Conservation (phyloP, 2,888 invertebrate genomes). For the Chrysina gloriosa region DNA sequence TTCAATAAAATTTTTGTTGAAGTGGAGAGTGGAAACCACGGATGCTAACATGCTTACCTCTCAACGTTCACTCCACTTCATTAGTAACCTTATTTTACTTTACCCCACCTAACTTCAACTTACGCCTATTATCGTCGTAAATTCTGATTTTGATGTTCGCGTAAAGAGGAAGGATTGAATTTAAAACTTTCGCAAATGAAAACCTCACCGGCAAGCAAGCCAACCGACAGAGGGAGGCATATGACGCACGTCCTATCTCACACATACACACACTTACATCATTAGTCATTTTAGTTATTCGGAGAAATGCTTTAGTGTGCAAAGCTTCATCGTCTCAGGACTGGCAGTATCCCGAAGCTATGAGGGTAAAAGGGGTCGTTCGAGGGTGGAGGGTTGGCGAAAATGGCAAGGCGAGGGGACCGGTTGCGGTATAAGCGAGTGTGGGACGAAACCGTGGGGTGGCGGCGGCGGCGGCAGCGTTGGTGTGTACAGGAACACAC, state of each 20-base stretch:
- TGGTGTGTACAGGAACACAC: conserved; percentile 46
- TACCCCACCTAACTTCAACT: no score
- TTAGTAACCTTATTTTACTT: no score
- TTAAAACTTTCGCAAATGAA: conserved; percentile 17
- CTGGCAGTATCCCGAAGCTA: conserved; percentile 62
- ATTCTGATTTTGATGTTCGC: background rate
- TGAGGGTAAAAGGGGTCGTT: conserved; percentile 58
- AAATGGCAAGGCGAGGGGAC: conserved; percentile 45
- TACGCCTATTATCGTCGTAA: no score
- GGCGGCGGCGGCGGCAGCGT: conserved; percentile 33
- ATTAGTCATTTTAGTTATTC: conserved; percentile 53
- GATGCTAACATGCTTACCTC: no score
- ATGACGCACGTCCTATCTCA: conserved; percentile 18
- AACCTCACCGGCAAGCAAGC: background rate
- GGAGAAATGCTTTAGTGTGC: conserved; percentile 45
- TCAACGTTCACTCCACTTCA: no score
- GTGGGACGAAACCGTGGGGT: conserved; percentile 39
- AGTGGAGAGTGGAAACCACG: no score
- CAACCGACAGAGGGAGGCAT: background rate
- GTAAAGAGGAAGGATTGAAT: background rate
- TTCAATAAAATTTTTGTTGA: no score
- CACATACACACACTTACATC: conserved; percentile 47
- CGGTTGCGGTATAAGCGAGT: conserved; percentile 43
- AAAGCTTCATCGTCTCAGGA: conserved; percentile 50
- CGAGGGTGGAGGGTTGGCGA: conserved; percentile 45